Evolutionary conservation across 2,888 invertebrate species (phyloP).

Genomic region (Yponomeuta sedellus): DNA sequence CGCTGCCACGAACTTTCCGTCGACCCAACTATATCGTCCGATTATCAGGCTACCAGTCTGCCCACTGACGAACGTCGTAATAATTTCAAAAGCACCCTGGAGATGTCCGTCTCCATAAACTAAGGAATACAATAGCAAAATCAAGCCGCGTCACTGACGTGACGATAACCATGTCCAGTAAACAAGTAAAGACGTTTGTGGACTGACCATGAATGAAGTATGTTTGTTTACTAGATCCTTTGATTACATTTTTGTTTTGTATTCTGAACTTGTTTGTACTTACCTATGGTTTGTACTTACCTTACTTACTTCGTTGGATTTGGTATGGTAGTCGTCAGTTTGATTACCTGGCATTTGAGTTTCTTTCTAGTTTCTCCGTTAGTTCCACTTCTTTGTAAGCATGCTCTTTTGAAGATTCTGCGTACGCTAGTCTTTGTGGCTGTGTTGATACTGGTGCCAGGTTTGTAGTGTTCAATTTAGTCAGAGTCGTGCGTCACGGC

Average conservation of each 20-base stretch:
- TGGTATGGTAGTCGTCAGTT: background rate
- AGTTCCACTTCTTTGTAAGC: background rate
- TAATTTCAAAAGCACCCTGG: no score
- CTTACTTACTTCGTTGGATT: no score
- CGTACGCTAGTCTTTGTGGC: background rate
- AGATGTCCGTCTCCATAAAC: no score
- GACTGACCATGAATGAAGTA: background rate
- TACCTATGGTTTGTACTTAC: no score
- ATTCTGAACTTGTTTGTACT: background rate
- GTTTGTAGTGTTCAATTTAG: conserved; percentile 14
- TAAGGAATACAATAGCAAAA: no score
- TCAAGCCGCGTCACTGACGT: background rate
- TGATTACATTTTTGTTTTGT: background rate
- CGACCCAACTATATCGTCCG: no score
- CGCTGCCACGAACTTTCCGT: no score
- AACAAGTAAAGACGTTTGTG: background rate
- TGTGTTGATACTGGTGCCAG: background rate
- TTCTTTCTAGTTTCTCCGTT: background rate
- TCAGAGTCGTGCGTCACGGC: conserved; percentile 14
- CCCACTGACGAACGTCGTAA: no score
- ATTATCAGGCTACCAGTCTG: no score
- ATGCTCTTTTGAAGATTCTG: background rate
- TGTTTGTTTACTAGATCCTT: background rate
- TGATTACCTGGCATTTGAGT: background rate
- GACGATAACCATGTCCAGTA: background rate